Evolutionary conservation across 2,888 invertebrate genomes (phyloP).

Genomic region (Acleris cristana): DNA sequence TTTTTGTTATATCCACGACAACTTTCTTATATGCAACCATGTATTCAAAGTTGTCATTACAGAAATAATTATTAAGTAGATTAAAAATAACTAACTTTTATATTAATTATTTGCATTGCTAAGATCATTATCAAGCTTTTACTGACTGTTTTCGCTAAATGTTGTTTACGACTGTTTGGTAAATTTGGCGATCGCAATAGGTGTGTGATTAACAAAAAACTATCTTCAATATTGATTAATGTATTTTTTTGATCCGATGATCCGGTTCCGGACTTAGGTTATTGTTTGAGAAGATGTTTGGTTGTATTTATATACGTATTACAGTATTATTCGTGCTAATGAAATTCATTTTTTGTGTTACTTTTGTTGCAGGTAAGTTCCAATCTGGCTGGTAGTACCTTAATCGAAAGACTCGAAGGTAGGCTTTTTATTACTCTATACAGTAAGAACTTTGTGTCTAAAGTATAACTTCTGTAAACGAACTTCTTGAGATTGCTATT

Average conservation of each 20-base stretch:
- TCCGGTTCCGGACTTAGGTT: no score
- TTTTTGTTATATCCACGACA: no score
- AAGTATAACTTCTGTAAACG: no score
- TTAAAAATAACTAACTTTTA: slow-evolving; percentile 12
- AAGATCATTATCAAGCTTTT: slow-evolving; percentile 3
- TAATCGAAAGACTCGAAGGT: slow-evolving; percentile 10
- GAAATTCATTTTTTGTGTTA: slow-evolving; percentile 53
- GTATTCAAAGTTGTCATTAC: no score
- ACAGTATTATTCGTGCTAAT: slow-evolving; percentile 4
- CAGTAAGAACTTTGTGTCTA: not conserved
- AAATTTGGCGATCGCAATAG: slow-evolving; percentile 2
- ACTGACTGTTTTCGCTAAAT: slow-evolving; percentile 1
- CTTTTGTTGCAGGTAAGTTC: slow-evolving; percentile 62
- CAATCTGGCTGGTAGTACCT: not conserved
- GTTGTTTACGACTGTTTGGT: slow-evolving; percentile 8
- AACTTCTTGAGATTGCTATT: no score
- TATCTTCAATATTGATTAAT: no score
- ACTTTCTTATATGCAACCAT: no score
- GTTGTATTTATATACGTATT: not conserved
- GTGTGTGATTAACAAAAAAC: no score
- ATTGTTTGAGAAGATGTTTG: not conserved
- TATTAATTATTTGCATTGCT: slow-evolving; percentile 4
- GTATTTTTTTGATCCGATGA: no score
- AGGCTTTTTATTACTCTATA: not conserved
- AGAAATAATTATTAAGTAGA: slow-evolving; percentile 5